These are phyloP conservation scores for Atethmia centrago DNA, from an alignment of 2,888 invertebrate genomes.

Conservation along the genomic window DNA sequence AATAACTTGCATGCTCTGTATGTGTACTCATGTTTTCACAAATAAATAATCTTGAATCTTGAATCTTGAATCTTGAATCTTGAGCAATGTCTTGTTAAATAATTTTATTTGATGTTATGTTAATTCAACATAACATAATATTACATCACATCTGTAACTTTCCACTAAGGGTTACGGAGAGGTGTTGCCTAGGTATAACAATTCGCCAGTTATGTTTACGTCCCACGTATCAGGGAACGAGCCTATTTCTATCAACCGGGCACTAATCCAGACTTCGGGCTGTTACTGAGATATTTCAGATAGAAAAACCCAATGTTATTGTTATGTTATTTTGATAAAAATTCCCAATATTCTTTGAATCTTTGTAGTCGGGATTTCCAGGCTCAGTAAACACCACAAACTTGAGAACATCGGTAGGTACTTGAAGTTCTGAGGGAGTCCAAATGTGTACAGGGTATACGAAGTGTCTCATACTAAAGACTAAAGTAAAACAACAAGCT, in stretches of 20 bases:
- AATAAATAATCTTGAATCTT: too few species aligned
- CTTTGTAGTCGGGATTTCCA: too few species aligned
- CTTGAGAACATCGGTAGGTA: background rate
- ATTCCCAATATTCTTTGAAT: background rate
- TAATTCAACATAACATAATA: background rate
- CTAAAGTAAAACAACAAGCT: slow-evolving; percentile 20
- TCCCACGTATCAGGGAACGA: background rate
- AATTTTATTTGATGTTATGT: background rate
- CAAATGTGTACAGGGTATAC: slow-evolving; percentile 26
- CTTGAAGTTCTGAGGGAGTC: background rate
- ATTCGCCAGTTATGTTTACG: background rate
- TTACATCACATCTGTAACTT: background rate
- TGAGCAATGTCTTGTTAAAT: background rate
- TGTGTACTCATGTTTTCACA: too few species aligned
- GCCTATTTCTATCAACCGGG: background rate
- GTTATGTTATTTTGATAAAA: background rate
- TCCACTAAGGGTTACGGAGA: background rate
- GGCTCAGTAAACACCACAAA: background rate
- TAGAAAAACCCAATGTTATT: background rate
- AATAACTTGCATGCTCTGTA: too few species aligned
- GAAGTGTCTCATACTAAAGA: slow-evolving; percentile 19
- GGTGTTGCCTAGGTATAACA: background rate
- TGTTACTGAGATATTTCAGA: background rate
- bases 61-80: too few species aligned
- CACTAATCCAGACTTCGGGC: background rate